A percentile compares a stretch with the other conserved stretches of the same genome.
phyloP scores from a whole-genome alignment of 2,113 vertebrate genomes.

The Tenrec ecaudatus region DNA sequence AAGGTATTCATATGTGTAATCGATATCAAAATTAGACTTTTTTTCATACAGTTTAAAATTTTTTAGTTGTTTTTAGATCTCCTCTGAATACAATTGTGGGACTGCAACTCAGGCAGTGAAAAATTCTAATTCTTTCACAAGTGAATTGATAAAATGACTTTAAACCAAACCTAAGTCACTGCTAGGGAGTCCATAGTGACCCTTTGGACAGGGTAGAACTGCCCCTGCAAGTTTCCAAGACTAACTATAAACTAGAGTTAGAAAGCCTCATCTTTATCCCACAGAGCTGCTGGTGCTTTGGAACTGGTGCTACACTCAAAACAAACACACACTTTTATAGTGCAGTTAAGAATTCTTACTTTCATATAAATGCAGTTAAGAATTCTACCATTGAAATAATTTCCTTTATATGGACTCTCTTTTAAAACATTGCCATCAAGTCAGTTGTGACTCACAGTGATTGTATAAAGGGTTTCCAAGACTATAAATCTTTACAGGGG shows the following conservation, averaged over 20 bases:
- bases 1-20: background rate
- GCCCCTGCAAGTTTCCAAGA: too few species aligned
- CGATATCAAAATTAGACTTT: conserved; percentile 17
- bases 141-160: conserved; percentile 29
- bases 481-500: too few species aligned
- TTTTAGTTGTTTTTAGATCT: background rate
- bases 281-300: too few species aligned
- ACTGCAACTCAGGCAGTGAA: background rate
- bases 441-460: too few species aligned
- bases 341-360: background rate
- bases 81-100: background rate
- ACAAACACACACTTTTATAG: too few species aligned
- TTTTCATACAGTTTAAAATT: background rate
- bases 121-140: conserved; percentile 5
- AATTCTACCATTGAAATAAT: conserved; percentile 12
- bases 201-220: too few species aligned
- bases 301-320: too few species aligned
- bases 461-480: too few species aligned
- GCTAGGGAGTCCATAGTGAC: too few species aligned
- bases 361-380: background rate
- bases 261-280: too few species aligned
- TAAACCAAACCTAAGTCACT: background rate
- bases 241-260: too few species aligned
- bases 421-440: background rate
- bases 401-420: background rate